phyloP scores from a whole-genome alignment of 2,888 invertebrate genomes.

The Myopa tessellatipennis region DNA sequence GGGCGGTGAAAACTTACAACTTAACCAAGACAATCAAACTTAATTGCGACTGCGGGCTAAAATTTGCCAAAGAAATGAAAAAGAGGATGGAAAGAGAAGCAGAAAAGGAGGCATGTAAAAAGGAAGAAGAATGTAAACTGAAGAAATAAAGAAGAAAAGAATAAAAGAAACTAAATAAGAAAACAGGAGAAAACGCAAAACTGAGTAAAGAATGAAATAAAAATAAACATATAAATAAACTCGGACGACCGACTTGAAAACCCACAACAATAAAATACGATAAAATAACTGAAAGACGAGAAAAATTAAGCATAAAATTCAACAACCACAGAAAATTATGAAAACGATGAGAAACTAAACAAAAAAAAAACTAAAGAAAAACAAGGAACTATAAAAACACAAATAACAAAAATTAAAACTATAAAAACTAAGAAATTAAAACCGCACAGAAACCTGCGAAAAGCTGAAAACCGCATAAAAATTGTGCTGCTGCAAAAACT shows the following conservation, averaged over 20 bases:
- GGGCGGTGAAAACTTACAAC: too few species aligned
- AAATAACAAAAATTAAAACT: too few species aligned
- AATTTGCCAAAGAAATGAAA: background rate
- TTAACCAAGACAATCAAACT: constrained; percentile 30
- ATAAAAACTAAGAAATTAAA: too few species aligned
- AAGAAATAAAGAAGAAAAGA: background rate
- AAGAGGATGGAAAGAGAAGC: background rate
- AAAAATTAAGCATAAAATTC: too few species aligned
- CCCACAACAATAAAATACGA: too few species aligned
- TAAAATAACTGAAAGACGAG: too few species aligned
- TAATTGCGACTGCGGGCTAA: constrained; percentile 33
- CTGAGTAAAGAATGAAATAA: background rate
- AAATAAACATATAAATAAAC: background rate
- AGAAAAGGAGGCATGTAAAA: background rate
- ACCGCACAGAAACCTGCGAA: too few species aligned
- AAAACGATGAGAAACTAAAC: too few species aligned
- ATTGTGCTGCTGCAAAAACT: too few species aligned
- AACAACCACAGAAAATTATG: too few species aligned
- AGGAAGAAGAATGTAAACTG: background rate
- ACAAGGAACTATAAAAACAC: too few species aligned
- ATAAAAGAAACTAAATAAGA: background rate
- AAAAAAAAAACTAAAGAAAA: background rate
- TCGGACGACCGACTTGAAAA: background rate
- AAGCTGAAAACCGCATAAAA: too few species aligned
- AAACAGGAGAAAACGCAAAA: background rate